Base-by-base conservation (phyloP, 2,797 vertebrate genomes). In the Moxostoma hubbsi region DNA sequence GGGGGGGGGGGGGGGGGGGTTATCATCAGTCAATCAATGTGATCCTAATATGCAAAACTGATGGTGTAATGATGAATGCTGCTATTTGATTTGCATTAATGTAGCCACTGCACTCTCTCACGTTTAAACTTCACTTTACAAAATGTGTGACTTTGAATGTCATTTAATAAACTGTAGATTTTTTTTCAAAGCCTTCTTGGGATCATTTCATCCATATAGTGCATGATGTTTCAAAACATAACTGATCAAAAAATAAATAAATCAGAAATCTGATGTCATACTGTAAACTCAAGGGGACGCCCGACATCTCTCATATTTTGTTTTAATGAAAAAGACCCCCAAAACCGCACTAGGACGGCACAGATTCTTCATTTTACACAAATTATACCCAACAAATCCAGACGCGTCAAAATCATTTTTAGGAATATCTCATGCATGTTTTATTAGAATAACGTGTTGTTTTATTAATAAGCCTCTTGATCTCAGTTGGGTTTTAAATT, bases 401-500 rank as follows among this genome's bases (percentile, higher is more conserved):
- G 12, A 57, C 63, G 64, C 53, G 77, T 77, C 69, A 50, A 79
- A 73, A 77, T 74, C 61, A 87, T 85, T n/a, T n/a, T n/a, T n/a
- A 81, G 84, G 82, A 62, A 82, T 79, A 83, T 67, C 36, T 36
- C 69, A 68, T 81, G 84, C 85, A 62, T 84, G 86, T 83, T 74
- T 80, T 36, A 36, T 36, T 36, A 36, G 76, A 88, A 24, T 77
- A 74, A 57, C 77, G 73, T 50, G 51, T 36, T 88, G 88, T 93
- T 93, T 94, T 93, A 93, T 95, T 95, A 88, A 92, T 87, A 55
- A 91, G 87, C 89, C 85, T 76, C 90, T 83, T 84, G 86, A 91
- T 89, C 87, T 88, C 88, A 84, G 81, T 85, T 84, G 86, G 85
- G 81, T 94, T 95, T 93, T 96, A 95, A 95, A 89, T 95, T 94